Conservation (phyloP, 2,797 vertebrate species). For the Pseudochaenichthys georgianus region DNA sequence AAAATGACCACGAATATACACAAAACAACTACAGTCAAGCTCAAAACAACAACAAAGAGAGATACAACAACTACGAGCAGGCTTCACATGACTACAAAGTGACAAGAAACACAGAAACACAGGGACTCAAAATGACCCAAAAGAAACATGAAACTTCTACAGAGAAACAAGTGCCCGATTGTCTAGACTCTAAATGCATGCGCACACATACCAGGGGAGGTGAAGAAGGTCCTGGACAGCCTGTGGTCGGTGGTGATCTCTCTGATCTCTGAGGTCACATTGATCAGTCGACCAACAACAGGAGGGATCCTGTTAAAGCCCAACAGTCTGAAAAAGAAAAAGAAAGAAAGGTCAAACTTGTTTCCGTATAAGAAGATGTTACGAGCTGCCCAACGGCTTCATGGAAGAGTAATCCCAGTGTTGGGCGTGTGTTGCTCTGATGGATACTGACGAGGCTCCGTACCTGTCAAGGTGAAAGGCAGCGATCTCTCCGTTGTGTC, state of each 20-base stretch:
- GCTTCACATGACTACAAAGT: too few relatives aligned
- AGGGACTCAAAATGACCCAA: too few relatives aligned
- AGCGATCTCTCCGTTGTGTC: slow-evolving; percentile 91
- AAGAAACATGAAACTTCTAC: too few relatives aligned
- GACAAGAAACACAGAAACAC: too few relatives aligned
- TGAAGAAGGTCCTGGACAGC: slow-evolving; percentile 89
- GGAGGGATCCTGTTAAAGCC: slow-evolving; percentile 91
- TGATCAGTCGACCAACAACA: slow-evolving; percentile 87
- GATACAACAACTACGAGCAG: too few relatives aligned
- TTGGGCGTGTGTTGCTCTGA: neutral
- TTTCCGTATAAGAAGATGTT: neutral
- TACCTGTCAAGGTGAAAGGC: slow-evolving; percentile 93
- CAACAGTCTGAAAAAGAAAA: slow-evolving; percentile 78
- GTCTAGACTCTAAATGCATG: too few relatives aligned
- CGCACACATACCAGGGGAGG: slow-evolving; percentile 85
- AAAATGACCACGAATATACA: too few relatives aligned
- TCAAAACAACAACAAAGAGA: too few relatives aligned
- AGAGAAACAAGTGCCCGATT: too few relatives aligned
- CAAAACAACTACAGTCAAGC: too few relatives aligned
- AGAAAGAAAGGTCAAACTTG: neutral
- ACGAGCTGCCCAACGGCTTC: neutral
- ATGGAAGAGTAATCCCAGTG: slow-evolving; percentile 2
- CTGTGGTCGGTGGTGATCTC: slow-evolving; percentile 87
- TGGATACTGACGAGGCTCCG: neutral
- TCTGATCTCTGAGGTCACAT: slow-evolving; percentile 86